These are phyloP conservation scores for Macropodus opercularis DNA, from an alignment of 2,797 vertebrate species.

Conservation along the genomic window DNA sequence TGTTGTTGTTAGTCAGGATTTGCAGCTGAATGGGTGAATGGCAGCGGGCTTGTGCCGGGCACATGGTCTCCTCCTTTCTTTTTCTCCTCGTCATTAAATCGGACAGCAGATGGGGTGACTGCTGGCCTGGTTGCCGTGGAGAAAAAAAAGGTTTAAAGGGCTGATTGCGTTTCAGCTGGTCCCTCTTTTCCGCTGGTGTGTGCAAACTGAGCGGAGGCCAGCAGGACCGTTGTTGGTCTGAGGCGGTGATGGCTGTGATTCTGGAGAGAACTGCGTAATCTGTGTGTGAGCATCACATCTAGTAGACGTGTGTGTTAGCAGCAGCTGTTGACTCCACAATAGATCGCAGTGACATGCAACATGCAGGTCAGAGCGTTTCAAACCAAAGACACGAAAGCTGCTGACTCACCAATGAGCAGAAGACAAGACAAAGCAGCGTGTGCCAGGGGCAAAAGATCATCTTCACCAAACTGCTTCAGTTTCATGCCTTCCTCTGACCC, in stretches of 20 bases:
- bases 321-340: slow-evolving; percentile 66
- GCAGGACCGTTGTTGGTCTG: not conserved
- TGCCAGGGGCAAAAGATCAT: slow-evolving; percentile 57
- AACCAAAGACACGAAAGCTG: slow-evolving; percentile 49
- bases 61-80: slow-evolving; percentile 43
- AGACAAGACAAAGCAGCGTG: slow-evolving; percentile 28
- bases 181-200: slow-evolving; percentile 15
- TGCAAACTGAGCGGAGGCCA: not conserved
- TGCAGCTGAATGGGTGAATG: slow-evolving; percentile 68
- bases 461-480: slow-evolving; percentile 28
- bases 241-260: not conserved
- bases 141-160: slow-evolving; percentile 69
- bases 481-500: too few relatives aligned
- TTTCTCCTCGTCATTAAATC: slow-evolving; percentile 66
- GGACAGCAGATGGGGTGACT: slow-evolving; percentile 75
- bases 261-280: not conserved
- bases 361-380: slow-evolving; percentile 49
- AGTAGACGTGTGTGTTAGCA: slow-evolving; percentile 39
- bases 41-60: slow-evolving; percentile 73
- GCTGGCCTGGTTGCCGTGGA: slow-evolving; percentile 66
- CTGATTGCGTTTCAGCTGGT: slow-evolving; percentile 59
- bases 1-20: slow-evolving; percentile 38
- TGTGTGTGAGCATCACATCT: not conserved
- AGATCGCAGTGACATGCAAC: slow-evolving; percentile 41
- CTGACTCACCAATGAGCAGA: slow-evolving; percentile 39